phyloP scores from a whole-genome alignment of 2,113 vertebrate species.

The Microcebus ravelobensis region DNA sequence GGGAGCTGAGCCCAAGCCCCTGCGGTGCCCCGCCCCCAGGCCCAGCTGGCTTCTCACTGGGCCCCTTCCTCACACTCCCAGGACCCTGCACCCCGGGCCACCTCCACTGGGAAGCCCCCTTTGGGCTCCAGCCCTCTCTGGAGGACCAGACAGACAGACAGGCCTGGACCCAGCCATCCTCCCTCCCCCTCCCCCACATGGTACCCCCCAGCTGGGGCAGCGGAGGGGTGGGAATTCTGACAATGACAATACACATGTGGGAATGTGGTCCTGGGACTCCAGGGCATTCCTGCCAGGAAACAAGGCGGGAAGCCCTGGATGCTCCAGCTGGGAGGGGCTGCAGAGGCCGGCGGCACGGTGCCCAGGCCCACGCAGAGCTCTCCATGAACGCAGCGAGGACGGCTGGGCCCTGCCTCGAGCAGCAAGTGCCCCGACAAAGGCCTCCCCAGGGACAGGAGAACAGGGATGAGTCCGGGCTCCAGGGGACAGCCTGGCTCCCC shows the following conservation, averaged over 20 bases:
- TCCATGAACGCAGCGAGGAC: background rate
- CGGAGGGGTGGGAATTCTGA: accelerated
- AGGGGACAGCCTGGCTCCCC: background rate
- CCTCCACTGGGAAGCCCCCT: background rate
- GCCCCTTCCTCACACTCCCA: background rate
- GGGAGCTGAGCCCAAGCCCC: background rate
- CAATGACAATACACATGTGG: accelerated
- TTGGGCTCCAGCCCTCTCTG: background rate
- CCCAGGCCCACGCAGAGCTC: background rate
- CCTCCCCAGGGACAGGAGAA: background rate
- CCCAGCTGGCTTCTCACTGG: background rate
- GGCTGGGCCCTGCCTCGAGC: accelerated
- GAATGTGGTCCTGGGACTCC: background rate
- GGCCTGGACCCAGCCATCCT: background rate
- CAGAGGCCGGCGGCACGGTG: background rate
- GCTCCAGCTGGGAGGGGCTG: background rate
- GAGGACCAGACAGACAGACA: background rate
- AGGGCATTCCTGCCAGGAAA: background rate
- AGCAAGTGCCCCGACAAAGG: background rate
- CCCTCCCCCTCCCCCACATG: accelerated
- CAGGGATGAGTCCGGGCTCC: background rate
- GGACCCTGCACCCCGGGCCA: background rate
- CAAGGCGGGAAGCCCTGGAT: background rate
- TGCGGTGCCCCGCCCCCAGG: too few species aligned
- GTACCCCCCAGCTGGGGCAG: background rate